Evolutionary conservation across 2,113 vertebrate species (phyloP), one percentile per base, ranked within the genome.

Genomic region (Equus quagga): DNA sequence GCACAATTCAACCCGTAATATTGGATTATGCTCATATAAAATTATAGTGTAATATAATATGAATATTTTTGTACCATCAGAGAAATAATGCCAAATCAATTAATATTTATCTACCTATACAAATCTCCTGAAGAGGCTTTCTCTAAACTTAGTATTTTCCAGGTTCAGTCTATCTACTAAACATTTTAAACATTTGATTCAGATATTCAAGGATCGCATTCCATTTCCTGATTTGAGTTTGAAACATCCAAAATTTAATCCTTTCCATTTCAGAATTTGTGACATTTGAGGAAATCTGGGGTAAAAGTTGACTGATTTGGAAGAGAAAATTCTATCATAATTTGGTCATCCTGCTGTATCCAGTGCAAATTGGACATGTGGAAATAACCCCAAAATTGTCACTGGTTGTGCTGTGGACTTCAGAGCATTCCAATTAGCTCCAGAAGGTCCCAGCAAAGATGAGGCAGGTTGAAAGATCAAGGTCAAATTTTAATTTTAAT

Each of bases 181-280:
- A 69, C 10, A 89, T 96, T 95, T 97, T 97, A 97, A 97, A 85
- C 0, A 81, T 95, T 96, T 96, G 65, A 96, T 86, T 97, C 87
- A 72, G 89, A 97, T 96, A 46, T 96, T 95, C 44, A 94, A 90
- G 36, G 76, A 96, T 97, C 79, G 97, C 97, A 94, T 94, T 94
- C 75, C 67, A 94, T 54, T 73, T 75, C 26, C 19, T 62, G 28
- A 96, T 84, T 97, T 96, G 92, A 96, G 36, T n/a, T 90, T 82
- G 76, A 46, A 80, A 92, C 19, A 64, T 54, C 8, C 21, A 75
- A 80, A 93, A 67, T 75, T 54, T 80, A 86, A 64, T 75, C 23
- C 1, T 62, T 93, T 91, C 18, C 78, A 56, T 67, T 73, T 86
- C 36, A 73, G 41, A 94, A 78, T 73, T 93, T 93, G 9, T 91